Evolutionary conservation across 2,113 vertebrate genomes (phyloP), one percentile per base, ranked within the genome.

Genomic region (Hystrix cristata): DNA sequence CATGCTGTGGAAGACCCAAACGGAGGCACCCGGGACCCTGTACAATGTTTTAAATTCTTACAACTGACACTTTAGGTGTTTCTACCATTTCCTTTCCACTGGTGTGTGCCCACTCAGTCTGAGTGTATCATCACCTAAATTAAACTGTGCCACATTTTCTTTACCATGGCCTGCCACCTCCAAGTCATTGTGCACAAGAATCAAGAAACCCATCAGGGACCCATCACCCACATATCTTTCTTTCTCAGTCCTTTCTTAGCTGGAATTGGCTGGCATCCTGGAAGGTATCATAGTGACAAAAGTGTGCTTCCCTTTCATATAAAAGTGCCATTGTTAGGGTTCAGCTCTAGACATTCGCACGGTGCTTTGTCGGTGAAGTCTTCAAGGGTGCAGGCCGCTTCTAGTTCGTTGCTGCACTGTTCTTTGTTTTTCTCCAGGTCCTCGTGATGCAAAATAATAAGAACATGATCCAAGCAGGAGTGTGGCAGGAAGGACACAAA

Each of bases 41-140:
- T n/a, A 19, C 69, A 71, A 14, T 3, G 2, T 7, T 18, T 18
- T n/a, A 16, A 69, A 69, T 18, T 23, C 15, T 23, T 72, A 21
- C 21, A 23, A 9, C 19, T 19, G 23, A 5, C 1, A 4, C n/a
- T 38, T 43, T 72, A 18, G 5, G 19, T 3, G 9, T 0, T 72
- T 38, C 69, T 43, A 18, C n/a, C 7, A 9, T 9, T 38, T 10
- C 18, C 67, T 71, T 38, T 71, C n/a, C 8, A 8, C 18, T n/a
- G 29, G 7, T 71, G 67, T 71, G 67, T 38, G 67, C 67, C 64
- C 67, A n/a, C 65, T 67, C 4, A 34, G 31, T 34, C 34, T 5
- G 7, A 19, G 18, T 7, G 18, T 7, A 19, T 1, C 5, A 18
- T 71, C 15, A 4, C n/a, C 67, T 71, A 71, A 71, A 7, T 19